Conservation (phyloP, 2,113 vertebrate genomes). For the Solea senegalensis region DNA sequence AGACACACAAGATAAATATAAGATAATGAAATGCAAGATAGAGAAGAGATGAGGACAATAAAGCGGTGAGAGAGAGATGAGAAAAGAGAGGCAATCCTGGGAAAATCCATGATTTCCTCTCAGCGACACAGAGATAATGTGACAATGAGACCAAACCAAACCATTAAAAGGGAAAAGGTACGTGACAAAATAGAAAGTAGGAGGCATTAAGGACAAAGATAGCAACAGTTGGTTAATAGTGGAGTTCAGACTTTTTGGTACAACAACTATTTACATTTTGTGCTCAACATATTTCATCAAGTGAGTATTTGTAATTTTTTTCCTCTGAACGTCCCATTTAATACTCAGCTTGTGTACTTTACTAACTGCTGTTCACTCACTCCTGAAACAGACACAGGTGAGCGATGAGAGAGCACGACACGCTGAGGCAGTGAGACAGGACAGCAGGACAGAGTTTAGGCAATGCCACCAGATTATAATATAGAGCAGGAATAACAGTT, state of each 20-base stretch:
- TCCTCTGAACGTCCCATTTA: conserved; percentile 17
- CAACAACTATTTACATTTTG: conserved; percentile 12
- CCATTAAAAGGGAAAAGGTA: conserved; percentile 28
- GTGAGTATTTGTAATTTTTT: conserved; percentile 1
- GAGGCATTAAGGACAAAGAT: conserved; percentile 49
- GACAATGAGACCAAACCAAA: conserved; percentile 44
- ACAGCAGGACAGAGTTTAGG: conserved; percentile 13
- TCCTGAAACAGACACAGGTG: conserved; percentile 17
- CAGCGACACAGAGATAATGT: conserved; percentile 57
- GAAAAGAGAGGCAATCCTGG: conserved; percentile 5
- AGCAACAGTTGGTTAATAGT: conserved; percentile 33
- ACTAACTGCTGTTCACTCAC: conserved; percentile 20
- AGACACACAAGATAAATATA: not conserved
- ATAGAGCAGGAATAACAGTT: conserved; percentile 45
- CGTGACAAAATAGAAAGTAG: conserved; percentile 42
- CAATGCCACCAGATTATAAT: conserved; percentile 52
- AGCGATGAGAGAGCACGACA: conserved; percentile 4
- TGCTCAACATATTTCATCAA: conserved; percentile 11
- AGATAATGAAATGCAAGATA: not conserved
- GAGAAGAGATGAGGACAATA: conserved; percentile 19
- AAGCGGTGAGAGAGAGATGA: conserved; percentile 12
- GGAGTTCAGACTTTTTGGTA: conserved; percentile 10
- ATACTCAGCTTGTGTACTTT: conserved; percentile 24
- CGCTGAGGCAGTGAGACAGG: not conserved
- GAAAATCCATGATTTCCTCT: conserved; percentile 43